A percentile compares a stretch with the other conserved stretches of the same genome.
These are phyloP conservation scores for Saturnia pavonia DNA, from an alignment of 2,888 invertebrate species.

Conservation along the genomic window DNA sequence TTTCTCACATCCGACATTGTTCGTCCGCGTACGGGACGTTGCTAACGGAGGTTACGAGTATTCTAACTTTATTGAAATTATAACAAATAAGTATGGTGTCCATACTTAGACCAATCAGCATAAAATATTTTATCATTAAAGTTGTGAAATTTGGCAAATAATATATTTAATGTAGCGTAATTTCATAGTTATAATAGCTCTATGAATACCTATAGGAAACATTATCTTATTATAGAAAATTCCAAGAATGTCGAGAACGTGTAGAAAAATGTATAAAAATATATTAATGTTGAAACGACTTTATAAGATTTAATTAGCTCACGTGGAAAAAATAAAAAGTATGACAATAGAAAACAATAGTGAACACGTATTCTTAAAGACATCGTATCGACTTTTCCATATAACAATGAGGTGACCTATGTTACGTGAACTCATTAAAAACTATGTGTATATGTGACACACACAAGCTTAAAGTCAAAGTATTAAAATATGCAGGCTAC, in stretches of 20 bases:
- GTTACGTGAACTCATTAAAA: slow-evolving; percentile 19
- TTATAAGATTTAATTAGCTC: background rate
- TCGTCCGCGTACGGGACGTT: slow-evolving; percentile 68
- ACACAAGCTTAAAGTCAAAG: background rate
- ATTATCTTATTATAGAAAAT: background rate
- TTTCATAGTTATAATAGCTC: background rate
- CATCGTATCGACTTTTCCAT: background rate
- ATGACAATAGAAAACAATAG: background rate
- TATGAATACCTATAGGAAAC: background rate
- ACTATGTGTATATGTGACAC: background rate
- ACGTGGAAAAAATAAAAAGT: background rate
- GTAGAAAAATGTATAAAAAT: background rate
- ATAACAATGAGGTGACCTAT: background rate
- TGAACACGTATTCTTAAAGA: background rate
- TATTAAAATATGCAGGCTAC: slow-evolving; percentile 29
- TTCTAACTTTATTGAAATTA: slow-evolving; percentile 52
- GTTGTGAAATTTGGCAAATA: background rate
- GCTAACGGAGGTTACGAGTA: slow-evolving; percentile 69
- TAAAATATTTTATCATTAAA: background rate
- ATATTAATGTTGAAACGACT: background rate
- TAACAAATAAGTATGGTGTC: slow-evolving; percentile 29
- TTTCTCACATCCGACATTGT: slow-evolving; percentile 63
- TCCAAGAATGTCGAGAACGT: background rate
- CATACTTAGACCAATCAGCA: background rate
- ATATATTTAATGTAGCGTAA: too few relatives aligned